Conservation (phyloP, 2,113 vertebrate genomes). For the Elephantulus edwardii region DNA sequence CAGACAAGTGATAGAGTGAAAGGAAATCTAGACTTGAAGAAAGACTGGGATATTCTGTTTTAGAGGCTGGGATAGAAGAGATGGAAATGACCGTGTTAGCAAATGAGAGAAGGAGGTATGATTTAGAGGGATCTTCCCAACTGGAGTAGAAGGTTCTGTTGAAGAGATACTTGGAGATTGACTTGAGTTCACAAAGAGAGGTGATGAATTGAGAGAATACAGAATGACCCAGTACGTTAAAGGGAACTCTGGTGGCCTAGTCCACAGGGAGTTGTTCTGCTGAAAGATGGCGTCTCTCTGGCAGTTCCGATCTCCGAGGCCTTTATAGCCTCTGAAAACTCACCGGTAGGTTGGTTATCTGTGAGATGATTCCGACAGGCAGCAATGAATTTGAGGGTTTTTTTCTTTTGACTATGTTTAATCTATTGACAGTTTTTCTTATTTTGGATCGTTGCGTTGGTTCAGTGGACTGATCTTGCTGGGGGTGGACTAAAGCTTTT, state of each 20-base stretch:
- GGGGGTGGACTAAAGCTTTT: conserved; percentile 25
- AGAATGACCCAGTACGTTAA: no score
- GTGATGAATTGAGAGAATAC: background rate
- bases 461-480: background rate
- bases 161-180: background rate
- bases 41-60: background rate
- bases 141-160: background rate
- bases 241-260: no score
- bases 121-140: background rate
- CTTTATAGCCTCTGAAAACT: no score
- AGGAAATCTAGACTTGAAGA: background rate
- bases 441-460: background rate
- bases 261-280: no score
- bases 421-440: background rate
- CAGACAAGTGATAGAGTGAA: background rate
- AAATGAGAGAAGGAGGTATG: background rate
- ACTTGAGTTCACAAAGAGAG: background rate
- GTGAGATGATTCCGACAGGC: no score
- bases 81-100: background rate
- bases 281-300: no score
- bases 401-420: background rate
- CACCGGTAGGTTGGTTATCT: no score
- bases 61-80: background rate
- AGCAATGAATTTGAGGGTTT: no score
- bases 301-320: no score